phyloP scores from a whole-genome alignment of 1,140 invertebrate species.

The Cydia fagiglandana region DNA sequence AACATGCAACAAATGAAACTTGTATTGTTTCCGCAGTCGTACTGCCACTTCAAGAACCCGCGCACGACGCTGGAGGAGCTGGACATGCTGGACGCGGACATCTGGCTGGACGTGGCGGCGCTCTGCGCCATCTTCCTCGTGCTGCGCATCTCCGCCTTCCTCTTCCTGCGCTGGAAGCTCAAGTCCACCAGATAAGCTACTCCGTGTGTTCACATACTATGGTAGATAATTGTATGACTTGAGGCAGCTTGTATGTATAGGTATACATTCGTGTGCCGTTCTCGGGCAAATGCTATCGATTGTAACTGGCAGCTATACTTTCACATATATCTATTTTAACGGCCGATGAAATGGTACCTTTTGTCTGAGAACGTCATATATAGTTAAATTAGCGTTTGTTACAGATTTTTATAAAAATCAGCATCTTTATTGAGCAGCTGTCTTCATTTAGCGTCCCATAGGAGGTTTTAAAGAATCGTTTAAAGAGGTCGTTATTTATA shows the following conservation, averaged over 20 bases:
- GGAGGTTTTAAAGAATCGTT: neutral
- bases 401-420: neutral
- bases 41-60: constrained; percentile 95
- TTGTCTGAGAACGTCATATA: neutral
- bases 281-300: neutral
- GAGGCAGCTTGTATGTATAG: neutral
- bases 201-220: neutral
- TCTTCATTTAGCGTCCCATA: neutral
- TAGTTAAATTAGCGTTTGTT: neutral
- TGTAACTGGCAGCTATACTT: neutral
- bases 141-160: constrained; percentile 91
- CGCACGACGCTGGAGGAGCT: constrained; percentile 94
- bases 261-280: neutral
- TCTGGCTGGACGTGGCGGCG: constrained; percentile 89
- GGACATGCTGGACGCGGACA: constrained; percentile 88
- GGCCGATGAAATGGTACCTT: neutral
- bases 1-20: neutral
- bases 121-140: constrained; percentile 93
- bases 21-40: constrained; percentile 74
- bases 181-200: constrained; percentile 84
- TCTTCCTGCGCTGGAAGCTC: constrained; percentile 95
- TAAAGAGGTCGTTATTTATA: constrained; percentile 24
- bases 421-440: neutral
- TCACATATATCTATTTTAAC: too few relatives aligned
- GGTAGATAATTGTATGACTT: neutral